Conservation (phyloP, 1,140 invertebrate genomes). For the Halictus rubicundus region DNA sequence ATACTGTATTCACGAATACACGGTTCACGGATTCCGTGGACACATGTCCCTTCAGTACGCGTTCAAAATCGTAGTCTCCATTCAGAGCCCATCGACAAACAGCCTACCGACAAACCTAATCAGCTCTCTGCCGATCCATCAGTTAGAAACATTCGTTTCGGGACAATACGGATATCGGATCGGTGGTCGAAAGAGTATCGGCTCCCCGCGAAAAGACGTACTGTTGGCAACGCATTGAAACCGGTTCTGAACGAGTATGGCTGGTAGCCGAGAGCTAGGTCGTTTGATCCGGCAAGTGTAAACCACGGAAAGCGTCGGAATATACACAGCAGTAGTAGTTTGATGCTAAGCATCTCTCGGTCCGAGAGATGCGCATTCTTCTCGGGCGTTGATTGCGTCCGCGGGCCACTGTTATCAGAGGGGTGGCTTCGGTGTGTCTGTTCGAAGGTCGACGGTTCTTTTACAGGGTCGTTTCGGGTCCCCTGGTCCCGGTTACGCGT, state of each 20-base stretch:
- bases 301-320: conserved; percentile 67
- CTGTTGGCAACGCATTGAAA: conserved; percentile 68
- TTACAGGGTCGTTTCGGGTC: not conserved
- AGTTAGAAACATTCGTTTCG: not conserved
- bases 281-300: conserved; percentile 68
- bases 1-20: too few relatives aligned
- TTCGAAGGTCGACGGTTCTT: conserved; percentile 4
- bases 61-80: too few relatives aligned
- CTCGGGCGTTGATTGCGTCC: not conserved
- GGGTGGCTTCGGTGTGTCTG: not conserved
- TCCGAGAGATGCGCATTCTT: not conserved
- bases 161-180: conserved; percentile 42
- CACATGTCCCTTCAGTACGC: too few relatives aligned
- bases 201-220: conserved; percentile 59
- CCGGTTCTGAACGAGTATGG: conserved; percentile 73
- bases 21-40: too few relatives aligned
- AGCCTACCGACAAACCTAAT: too few relatives aligned
- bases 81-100: too few relatives aligned
- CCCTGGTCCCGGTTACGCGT: not conserved
- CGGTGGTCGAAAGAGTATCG: conserved; percentile 47
- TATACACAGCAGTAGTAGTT: conserved; percentile 38
- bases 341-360: not conserved
- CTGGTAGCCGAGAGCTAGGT: conserved; percentile 52
- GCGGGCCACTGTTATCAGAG: conserved; percentile 9
- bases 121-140: too few relatives aligned